Percentiles rank a stretch among this genome's conserved stretches.
Conservation (phyloP, 2,888 invertebrate species). For the Chrysina gloriosa region DNA sequence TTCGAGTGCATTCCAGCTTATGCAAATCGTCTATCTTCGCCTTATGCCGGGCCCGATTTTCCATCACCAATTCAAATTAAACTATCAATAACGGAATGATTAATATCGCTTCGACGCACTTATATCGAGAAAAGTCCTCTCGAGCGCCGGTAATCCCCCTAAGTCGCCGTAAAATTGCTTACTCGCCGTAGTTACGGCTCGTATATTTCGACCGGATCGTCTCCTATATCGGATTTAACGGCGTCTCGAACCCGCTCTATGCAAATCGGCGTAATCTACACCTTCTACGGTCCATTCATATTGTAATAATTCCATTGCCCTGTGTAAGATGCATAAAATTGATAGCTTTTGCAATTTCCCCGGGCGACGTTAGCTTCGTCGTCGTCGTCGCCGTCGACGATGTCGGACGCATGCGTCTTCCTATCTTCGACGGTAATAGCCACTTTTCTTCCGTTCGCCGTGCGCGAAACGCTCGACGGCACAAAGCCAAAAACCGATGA, state of each 20-base stretch:
- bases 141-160: conserved; percentile 19
- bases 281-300: conserved; percentile 57
- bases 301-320: conserved; percentile 58
- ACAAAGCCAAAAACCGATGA: conserved; percentile 48
- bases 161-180: conserved; percentile 48
- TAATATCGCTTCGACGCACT: conserved; percentile 14
- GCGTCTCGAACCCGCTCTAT: conserved; percentile 50
- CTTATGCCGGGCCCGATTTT: too few species aligned
- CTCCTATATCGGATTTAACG: conserved; percentile 47
- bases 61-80: conserved; percentile 21
- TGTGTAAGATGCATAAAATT: conserved; percentile 61
- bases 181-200: conserved; percentile 40
- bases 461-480: background rate
- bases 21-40: too few species aligned
- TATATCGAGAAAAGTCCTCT: background rate
- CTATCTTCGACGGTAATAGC: too few species aligned
- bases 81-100: conserved; percentile 34
- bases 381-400: conserved; percentile 43
- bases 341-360: conserved; percentile 60
- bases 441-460: conserved; percentile 28
- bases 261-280: conserved; percentile 56
- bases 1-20: too few species aligned
- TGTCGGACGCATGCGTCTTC: conserved; percentile 35
- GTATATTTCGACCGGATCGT: conserved; percentile 23
- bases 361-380: conserved; percentile 48